Evolutionary conservation across 2,797 vertebrate species (phyloP), one percentile per base, ranked within the genome.

Genomic region (Schizopygopsis malacanthus): DNA sequence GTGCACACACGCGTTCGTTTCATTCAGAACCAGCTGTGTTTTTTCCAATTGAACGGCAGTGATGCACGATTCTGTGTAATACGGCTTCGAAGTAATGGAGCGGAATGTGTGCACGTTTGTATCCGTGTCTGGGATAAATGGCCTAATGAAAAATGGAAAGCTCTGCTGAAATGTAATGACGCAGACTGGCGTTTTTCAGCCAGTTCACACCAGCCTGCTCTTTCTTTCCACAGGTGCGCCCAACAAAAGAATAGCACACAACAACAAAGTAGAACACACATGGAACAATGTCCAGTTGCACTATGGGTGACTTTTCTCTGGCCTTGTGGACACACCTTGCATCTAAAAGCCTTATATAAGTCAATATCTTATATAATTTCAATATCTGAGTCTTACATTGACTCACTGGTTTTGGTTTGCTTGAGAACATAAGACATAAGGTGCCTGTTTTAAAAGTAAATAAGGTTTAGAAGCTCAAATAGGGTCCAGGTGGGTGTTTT

Each of bases 111-210:
- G 73, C 13, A 15, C 13, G 8, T 9, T 11, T 69, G 78, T 67
- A 59, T 87, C 18, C 41, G 16, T 81, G 82, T 77, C 82, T 77
- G 71, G 45, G 56, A 88, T 47, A 82, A 84, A 79, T 86, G 73
- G 43, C 41, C 80, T 87, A 84, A 87, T 86, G 77, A 89, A 84
- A 85, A 87, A 84, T 82, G 67, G 45, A 88, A 25, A 65, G 76
- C 83, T 76, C n/a, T 67, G 67, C 63, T 43, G 43, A 77, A 78
- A 70, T 61, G 25, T 85, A 83, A 72, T 79, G 75, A 70, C n/a
- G n/a, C 82, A 79, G 39, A 47, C 54, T 37, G 25, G 25, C 41
- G 12, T 78, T 45, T 77, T 45, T 47, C 37, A 76, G 52, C 2
- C 2, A 1, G 15, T 59, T 81, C 70, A 47, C 79, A 56, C 63